phyloP scores from a whole-genome alignment of 1,140 invertebrate genomes.

The Ips typographus region DNA sequence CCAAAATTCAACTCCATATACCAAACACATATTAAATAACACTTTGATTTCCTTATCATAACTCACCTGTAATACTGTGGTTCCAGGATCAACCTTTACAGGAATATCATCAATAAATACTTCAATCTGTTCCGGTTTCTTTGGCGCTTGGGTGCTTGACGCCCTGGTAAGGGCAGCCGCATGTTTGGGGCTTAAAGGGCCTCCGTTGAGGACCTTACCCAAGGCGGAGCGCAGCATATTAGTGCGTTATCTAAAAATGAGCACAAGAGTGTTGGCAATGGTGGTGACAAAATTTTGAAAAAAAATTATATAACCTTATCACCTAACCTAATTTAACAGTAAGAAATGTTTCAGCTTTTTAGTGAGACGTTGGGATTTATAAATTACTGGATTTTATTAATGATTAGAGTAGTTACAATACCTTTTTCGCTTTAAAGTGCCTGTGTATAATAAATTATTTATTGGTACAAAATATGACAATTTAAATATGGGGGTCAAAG shows the following conservation, averaged over 20 bases:
- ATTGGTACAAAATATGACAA: too few relatives aligned
- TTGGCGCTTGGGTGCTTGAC: slow-evolving; percentile 46
- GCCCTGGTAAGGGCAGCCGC: slow-evolving; percentile 36
- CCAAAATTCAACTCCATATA: background rate
- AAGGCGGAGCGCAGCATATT: slow-evolving; percentile 48
- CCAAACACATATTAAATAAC: too few relatives aligned
- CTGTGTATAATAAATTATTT: too few relatives aligned
- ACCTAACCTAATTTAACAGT: too few relatives aligned
- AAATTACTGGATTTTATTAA: too few relatives aligned
- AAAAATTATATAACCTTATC: slow-evolving; percentile 32
- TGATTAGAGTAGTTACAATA: too few relatives aligned
- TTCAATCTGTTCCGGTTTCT: slow-evolving; percentile 82
- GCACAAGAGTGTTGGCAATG: too few relatives aligned
- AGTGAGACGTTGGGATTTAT: too few relatives aligned
- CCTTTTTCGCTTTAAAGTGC: too few relatives aligned
- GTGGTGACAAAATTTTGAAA: background rate
- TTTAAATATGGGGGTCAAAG: too few relatives aligned
- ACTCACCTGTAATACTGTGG: slow-evolving; percentile 86
- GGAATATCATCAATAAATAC: slow-evolving; percentile 97
- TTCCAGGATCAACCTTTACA: slow-evolving; percentile 92
- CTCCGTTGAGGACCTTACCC: slow-evolving; percentile 44
- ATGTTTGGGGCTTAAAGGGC: slow-evolving; percentile 45
- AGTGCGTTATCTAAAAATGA: too few relatives aligned
- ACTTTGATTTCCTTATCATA: background rate
- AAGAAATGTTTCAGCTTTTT: too few relatives aligned